A percentile compares a stretch with the other conserved stretches of the same genome.
phyloP scores from a whole-genome alignment of 2,113 vertebrate species.

The Gulo gulo region DNA sequence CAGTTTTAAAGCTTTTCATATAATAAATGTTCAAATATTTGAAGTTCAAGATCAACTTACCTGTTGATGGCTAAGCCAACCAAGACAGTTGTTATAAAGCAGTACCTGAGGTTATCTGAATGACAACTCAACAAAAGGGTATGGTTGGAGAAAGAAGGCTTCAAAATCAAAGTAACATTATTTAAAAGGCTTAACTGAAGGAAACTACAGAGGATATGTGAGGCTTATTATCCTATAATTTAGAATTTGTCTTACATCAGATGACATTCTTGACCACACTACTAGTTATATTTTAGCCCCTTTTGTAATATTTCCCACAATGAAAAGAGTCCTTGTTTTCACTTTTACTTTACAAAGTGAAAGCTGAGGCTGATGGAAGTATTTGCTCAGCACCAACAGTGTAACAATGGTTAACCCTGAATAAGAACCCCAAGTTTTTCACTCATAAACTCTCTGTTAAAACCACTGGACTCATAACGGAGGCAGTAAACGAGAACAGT shows the following conservation, averaged over 20 bases:
- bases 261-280: neutral
- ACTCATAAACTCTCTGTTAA: neutral
- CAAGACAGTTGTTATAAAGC: neutral
- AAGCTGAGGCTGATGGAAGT: conserved; percentile 19
- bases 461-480: neutral
- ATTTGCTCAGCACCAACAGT: neutral
- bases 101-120: neutral
- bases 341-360: conserved; percentile 24
- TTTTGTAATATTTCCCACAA: conserved; percentile 24
- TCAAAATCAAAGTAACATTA: conserved; percentile 38
- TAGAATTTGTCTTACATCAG: neutral
- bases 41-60: conserved; percentile 14
- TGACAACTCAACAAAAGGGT: neutral
- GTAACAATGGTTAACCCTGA: neutral
- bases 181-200: neutral
- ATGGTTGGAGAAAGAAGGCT: neutral
- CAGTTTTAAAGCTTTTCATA: neutral
- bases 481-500: neutral
- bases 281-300: neutral
- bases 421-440: neutral
- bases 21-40: conserved; percentile 26
- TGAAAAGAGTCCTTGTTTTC: neutral
- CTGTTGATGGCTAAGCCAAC: neutral
- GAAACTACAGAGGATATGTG: neutral
- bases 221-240: neutral